phyloP scores from a whole-genome alignment of 2,888 invertebrate genomes.

The Lasioglossum figueresi region DNA sequence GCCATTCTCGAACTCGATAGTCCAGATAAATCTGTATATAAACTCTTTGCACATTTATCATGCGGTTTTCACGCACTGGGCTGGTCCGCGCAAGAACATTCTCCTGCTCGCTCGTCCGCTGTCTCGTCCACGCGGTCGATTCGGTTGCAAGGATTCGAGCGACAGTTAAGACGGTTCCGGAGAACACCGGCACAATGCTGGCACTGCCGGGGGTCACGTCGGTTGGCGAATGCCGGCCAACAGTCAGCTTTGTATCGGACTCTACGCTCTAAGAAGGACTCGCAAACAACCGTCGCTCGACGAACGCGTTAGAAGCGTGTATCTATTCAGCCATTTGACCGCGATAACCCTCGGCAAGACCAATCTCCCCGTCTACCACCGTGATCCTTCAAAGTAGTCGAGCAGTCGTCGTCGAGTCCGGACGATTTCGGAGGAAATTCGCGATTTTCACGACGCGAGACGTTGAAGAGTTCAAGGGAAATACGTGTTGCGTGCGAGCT shows the following conservation, averaged over 20 bases:
- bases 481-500: slow-evolving; percentile 81
- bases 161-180: slow-evolving; percentile 68
- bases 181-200: slow-evolving; percentile 77
- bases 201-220: slow-evolving; percentile 77
- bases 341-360: neutral
- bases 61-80: too few relatives aligned
- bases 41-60: too few relatives aligned
- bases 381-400: neutral
- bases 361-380: neutral
- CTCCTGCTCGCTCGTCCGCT: slow-evolving; percentile 57
- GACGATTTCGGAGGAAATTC: slow-evolving; percentile 38
- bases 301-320: slow-evolving; percentile 11
- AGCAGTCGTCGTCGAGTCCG: neutral
- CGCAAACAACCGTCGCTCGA: slow-evolving; percentile 72
- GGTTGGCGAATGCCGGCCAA: slow-evolving; percentile 69
- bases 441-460: slow-evolving; percentile 58
- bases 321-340: neutral
- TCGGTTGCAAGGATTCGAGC: slow-evolving; percentile 68
- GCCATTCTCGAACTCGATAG: too few relatives aligned
- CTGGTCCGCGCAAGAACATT: slow-evolving; percentile 73
- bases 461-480: slow-evolving; percentile 75
- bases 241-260: slow-evolving; percentile 72
- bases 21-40: too few relatives aligned
- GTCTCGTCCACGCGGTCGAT: slow-evolving; percentile 77
- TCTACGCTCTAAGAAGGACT: slow-evolving; percentile 73